Evolutionary conservation across 2,797 vertebrate species (phyloP).

Genomic region (Psittacula echo): DNA sequence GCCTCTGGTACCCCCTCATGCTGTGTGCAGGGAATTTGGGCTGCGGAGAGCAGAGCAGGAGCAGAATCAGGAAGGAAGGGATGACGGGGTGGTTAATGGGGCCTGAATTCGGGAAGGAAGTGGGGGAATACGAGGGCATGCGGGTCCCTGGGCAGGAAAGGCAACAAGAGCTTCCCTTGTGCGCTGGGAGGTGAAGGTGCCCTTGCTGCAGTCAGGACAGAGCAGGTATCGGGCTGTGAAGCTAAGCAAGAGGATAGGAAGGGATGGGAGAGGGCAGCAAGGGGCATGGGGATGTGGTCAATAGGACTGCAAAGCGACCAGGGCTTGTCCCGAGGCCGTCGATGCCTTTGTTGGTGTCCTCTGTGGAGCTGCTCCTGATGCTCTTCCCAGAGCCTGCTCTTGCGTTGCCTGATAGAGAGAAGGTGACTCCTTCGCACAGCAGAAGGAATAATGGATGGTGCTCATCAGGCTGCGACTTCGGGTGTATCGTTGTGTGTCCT

Average conservation of each 20-base stretch:
- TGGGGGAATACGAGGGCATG: too few species aligned
- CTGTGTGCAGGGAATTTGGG: not conserved
- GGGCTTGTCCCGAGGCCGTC: fast-evolving
- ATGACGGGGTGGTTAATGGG: not conserved
- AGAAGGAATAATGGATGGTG: not conserved
- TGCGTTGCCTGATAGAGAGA: not conserved
- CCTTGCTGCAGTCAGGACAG: not conserved
- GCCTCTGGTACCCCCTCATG: not conserved
- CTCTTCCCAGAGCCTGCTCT: not conserved
- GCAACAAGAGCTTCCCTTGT: not conserved
- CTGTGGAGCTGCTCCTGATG: not conserved
- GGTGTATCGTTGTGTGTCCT: not conserved
- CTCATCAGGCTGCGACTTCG: not conserved
- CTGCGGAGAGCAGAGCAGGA: not conserved
- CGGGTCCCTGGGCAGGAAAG: not conserved
- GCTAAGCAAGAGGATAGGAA: not conserved
- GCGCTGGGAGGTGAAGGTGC: not conserved
- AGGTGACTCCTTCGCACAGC: not conserved
- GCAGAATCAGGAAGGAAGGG: fast-evolving
- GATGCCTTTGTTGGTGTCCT: not conserved
- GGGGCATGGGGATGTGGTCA: not conserved
- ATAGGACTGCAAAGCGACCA: not conserved
- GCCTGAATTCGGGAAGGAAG: not conserved
- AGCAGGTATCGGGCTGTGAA: not conserved
- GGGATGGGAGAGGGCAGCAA: not conserved